Evolutionary conservation across 2,797 vertebrate species (phyloP).

Genomic region (Momotus momota): DNA sequence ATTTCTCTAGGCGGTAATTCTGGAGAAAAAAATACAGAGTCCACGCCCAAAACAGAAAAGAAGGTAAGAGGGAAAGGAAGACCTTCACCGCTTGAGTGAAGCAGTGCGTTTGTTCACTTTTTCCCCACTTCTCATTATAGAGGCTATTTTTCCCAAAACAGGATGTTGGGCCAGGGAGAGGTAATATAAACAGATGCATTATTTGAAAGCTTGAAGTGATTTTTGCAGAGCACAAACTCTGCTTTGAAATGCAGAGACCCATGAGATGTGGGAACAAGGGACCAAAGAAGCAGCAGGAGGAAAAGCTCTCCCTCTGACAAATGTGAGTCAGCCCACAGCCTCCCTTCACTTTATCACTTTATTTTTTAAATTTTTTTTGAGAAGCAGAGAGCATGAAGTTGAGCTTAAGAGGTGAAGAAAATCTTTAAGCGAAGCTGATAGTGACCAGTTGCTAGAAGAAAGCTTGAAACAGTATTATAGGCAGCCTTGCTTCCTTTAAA

Average conservation of each 20-base stretch:
- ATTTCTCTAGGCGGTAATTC: neutral
- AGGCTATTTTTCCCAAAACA: constrained; percentile 25
- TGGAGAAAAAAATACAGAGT: neutral
- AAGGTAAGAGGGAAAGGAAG: neutral
- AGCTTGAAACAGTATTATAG: neutral
- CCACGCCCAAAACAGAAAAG: neutral
- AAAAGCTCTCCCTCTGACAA: neutral
- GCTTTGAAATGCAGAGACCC: neutral
- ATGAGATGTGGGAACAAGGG: neutral
- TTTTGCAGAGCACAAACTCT: neutral
- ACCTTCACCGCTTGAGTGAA: neutral
- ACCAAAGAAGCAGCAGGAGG: neutral
- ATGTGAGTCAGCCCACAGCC: neutral
- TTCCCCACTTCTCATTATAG: neutral
- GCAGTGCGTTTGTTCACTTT: neutral
- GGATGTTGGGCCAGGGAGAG: constrained; percentile 35
- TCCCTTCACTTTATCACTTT: neutral
- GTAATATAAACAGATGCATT: constrained; percentile 52
- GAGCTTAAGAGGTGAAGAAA: neutral
- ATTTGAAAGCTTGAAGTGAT: neutral
- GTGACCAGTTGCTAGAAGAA: neutral
- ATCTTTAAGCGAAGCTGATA: neutral
- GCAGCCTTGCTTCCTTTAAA: neutral
- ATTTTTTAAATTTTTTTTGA: neutral
- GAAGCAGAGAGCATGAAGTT: neutral